Base-by-base conservation (phyloP, 2,113 vertebrate genomes). In the Thymallus thymallus region DNA sequence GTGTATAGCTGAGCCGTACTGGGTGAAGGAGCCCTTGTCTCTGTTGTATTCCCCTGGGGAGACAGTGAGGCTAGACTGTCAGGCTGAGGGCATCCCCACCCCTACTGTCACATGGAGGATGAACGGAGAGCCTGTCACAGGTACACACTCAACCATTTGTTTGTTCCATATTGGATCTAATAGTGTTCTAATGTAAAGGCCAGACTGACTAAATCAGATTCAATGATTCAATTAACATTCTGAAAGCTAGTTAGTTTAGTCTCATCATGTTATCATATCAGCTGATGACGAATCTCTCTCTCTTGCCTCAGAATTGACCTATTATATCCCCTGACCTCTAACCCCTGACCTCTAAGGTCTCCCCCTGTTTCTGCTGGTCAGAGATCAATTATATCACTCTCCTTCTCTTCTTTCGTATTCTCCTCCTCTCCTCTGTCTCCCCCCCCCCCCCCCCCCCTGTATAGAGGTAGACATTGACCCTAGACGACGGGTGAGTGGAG, bases 21-120 rank as follows among this genome's bases (percentile, higher is more conserved):
- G 94, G 95, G 84, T 90, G 5, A 93, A 91, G 66, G 58, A 85
- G 72, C 92, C 95, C 0, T 66, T 88, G 77, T 93, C 85, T 74
- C 89, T 79, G 29, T 63, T 90, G 6, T 95, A 95, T 0, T 82
- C 92, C 0, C 95, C 94, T 0, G 94, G 95, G 2, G 95, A 96
- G 77, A 94, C 85, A 0, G 93, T 93, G 0, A 87, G 87, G n/a
- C 88, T 97, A 22, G 89, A 94, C 55, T 97, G 95, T 72, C 89
- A 92, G 30, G 94, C 92, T 2, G 91, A 94, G 1, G 96, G 95
- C 23, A 91, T 93, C 61, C 96, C 96, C 0, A 91, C 88, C 0
- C 96, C 96, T 0, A 60, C 20, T 2, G 45, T 96, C 80, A 86
- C 78, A 65, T 97, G 96, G 95, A 95, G 89, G 51, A 93, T 97